Evolutionary conservation across 2,797 vertebrate species (phyloP).

Genomic region (Thaleichthys pacificus): DNA sequence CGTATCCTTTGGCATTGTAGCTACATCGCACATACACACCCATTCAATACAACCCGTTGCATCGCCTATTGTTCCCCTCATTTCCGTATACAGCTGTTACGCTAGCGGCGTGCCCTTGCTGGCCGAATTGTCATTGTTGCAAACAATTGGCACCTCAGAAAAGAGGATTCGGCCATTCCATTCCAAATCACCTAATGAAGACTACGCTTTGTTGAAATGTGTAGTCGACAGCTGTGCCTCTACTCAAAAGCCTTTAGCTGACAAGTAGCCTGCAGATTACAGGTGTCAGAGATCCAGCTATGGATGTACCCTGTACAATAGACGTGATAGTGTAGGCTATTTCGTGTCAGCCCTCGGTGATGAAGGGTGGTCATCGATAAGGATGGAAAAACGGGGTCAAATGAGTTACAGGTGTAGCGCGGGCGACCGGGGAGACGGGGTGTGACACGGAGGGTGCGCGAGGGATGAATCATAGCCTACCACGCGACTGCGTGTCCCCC

Average conservation of each 20-base stretch:
- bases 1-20: slow-evolving; percentile 24
- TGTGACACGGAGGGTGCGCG: slow-evolving; percentile 49
- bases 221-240: neutral
- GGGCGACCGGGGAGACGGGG: slow-evolving; percentile 51
- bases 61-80: slow-evolving; percentile 18
- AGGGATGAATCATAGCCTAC: slow-evolving; percentile 62
- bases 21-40: slow-evolving; percentile 22
- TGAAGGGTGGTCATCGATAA: neutral
- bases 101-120: slow-evolving; percentile 15
- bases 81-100: slow-evolving; percentile 3
- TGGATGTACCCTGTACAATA: neutral
- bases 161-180: neutral
- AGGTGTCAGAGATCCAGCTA: neutral
- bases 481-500: slow-evolving; percentile 16
- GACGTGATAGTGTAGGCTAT: neutral
- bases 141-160: neutral
- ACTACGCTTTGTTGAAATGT: neutral
- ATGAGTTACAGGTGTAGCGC: slow-evolving; percentile 62
- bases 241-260: too few species aligned
- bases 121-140: neutral
- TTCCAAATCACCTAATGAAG: too few species aligned
- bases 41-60: slow-evolving; percentile 13
- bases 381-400: slow-evolving; percentile 57
- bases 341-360: neutral
- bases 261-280: too few species aligned